These are phyloP conservation scores for Trachythela sp. DNA, from an alignment of 64 coral and sea anemone species.

Conservation along the genomic window DNA sequence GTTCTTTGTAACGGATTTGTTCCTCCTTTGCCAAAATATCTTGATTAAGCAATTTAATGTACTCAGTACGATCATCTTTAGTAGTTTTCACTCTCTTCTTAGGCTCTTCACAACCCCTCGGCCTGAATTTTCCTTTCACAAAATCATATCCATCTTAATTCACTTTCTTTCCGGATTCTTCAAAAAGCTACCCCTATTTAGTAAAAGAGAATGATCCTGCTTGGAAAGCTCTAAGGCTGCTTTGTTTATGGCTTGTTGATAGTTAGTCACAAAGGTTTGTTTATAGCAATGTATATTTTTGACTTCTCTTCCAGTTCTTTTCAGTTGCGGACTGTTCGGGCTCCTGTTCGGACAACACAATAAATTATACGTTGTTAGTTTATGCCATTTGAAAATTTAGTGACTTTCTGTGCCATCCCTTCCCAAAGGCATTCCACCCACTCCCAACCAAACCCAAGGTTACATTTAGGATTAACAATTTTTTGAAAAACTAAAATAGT, in stretches of 20 bases:
- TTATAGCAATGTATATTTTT: slow-evolving; percentile 43
- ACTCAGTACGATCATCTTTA: slow-evolving; percentile 58
- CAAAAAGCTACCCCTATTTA: slow-evolving; percentile 50
- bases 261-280: slow-evolving; percentile 45
- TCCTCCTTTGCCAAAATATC: slow-evolving; percentile 59
- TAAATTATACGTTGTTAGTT: not conserved
- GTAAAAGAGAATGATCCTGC: slow-evolving; percentile 43
- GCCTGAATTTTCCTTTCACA: slow-evolving; percentile 58
- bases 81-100: slow-evolving; percentile 45
- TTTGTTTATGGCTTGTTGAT: slow-evolving; percentile 48
- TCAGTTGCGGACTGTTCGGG: slow-evolving; percentile 48
- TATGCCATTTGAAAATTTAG: slow-evolving; percentile 5
- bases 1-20: slow-evolving; percentile 64
- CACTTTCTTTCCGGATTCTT: slow-evolving; percentile 55
- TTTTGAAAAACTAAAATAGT: not conserved
- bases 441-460: not conserved
- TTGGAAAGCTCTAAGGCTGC: slow-evolving; percentile 45
- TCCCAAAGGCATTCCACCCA: not conserved
- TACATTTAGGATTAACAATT: not conserved
- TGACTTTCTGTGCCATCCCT: not conserved
- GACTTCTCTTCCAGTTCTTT: slow-evolving; percentile 44
- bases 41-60: slow-evolving; percentile 55
- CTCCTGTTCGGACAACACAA: slow-evolving; percentile 22
- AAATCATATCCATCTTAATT: slow-evolving; percentile 58
- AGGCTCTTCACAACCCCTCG: slow-evolving; percentile 28